Base-by-base conservation (phyloP, 37 sponge, comb jelly and placozoan genomes). In the Haliclona indistincta region DNA sequence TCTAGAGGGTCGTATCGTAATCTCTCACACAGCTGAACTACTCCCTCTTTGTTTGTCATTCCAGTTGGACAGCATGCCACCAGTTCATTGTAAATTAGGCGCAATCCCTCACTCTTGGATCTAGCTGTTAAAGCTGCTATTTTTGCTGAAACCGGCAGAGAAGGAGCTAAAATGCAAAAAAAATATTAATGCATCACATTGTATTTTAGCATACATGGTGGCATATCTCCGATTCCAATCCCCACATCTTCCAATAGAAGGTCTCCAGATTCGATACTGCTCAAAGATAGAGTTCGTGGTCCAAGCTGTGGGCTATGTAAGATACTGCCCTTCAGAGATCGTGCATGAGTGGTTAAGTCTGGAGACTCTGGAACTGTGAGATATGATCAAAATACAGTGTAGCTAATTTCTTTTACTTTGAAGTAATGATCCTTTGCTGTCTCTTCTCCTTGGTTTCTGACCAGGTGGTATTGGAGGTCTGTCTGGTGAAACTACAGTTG, bases 161-260 rank as follows among this genome's bases (percentile, higher is more conserved):
- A n/a, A n/a, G n/a, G n/a, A n/a, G n/a, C n/a, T n/a, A n/a, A n/a
- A n/a, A n/a, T n/a, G n/a, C n/a, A n/a, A n/a, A n/a, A n/a, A n/a
- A n/a, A n/a, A n/a, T n/a, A n/a, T n/a, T n/a, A n/a, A n/a, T n/a
- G n/a, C n/a, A n/a, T n/a, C n/a, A n/a, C n/a, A n/a, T n/a, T n/a
- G n/a, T n/a, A n/a, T n/a, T n/a, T n/a, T n/a, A n/a, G n/a, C 51
- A 47, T 15, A 47, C 25, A 6, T 58, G 6, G n/a, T n/a, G 28
- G 7, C 60, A n/a, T 58, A 58, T 26, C 7, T 8, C 26, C n/a
- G 6, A 20, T 58, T 20, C 25, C 60, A 25, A 58, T 58, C 7
- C 60, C 28, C n/a, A 26, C n/a, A n/a, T 58, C 60, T 58, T 58
- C 60, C 28, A 58, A 58, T n/a, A 58, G 26, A 11, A 58, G 11